phyloP scores from a whole-genome alignment of 2,888 invertebrate genomes.

The Sialis lutaria region DNA sequence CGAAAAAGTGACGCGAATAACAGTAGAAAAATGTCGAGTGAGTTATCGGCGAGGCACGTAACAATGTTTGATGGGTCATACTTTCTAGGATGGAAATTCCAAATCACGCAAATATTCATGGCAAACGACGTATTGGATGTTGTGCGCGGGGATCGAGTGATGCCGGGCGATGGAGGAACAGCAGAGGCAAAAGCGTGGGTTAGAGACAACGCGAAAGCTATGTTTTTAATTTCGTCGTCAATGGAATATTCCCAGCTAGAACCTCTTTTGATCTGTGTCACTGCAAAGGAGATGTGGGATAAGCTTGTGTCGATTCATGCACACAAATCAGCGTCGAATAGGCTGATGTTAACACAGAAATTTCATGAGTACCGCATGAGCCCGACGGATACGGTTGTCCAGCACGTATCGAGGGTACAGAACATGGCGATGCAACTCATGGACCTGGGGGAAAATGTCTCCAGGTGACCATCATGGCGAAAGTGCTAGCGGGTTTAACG shows the following conservation, averaged over 20 bases:
- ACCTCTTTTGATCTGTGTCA: not conserved
- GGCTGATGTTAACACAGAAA: conserved; percentile 5
- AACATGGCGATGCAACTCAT: not conserved
- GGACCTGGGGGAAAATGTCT: conserved; percentile 7
- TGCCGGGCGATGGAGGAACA: too few species aligned
- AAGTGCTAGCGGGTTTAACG: conserved; percentile 8
- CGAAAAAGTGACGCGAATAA: too few species aligned
- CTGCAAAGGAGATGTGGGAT: conserved; percentile 10
- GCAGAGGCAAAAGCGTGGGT: too few species aligned
- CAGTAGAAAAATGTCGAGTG: too few species aligned
- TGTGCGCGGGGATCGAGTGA: too few species aligned
- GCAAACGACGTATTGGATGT: too few species aligned
- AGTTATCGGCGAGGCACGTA: too few species aligned
- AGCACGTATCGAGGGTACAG: not conserved
- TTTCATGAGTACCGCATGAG: conserved; percentile 7
- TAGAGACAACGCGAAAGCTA: not conserved
- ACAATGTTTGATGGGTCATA: too few species aligned
- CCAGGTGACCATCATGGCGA: conserved; percentile 8
- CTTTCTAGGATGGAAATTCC: too few species aligned
- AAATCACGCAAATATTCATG: too few species aligned
- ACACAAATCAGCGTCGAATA: conserved; percentile 7
- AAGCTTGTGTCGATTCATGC: too few species aligned
- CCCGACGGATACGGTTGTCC: conserved; percentile 3
- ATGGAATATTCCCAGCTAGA: not conserved
- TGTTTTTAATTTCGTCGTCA: not conserved